Evolutionary conservation across 2,113 vertebrate species (phyloP).

Genomic region (Oxyura jamaicensis): DNA sequence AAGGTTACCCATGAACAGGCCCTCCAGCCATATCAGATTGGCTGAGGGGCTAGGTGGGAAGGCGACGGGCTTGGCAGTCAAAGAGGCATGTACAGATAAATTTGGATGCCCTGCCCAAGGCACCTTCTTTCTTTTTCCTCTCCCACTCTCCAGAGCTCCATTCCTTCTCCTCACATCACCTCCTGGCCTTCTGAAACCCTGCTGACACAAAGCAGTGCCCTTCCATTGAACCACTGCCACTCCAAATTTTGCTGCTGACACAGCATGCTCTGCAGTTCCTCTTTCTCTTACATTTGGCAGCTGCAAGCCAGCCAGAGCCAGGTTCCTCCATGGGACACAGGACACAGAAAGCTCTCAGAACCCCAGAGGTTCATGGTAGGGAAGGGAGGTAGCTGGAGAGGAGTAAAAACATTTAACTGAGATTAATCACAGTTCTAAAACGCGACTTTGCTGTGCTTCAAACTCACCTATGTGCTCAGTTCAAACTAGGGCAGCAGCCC

Average conservation of each 20-base stretch:
- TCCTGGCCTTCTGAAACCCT: neutral
- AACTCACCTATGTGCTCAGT: neutral
- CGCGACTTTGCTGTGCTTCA: neutral
- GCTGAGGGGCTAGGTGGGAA: neutral
- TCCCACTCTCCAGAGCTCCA: neutral
- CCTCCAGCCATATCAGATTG: neutral
- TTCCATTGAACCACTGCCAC: neutral
- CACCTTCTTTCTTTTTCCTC: neutral
- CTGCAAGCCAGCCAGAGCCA: neutral
- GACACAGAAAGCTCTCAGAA: neutral
- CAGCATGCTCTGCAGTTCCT: neutral
- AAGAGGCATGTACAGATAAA: neutral
- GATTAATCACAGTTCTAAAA: neutral
- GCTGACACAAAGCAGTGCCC: neutral
- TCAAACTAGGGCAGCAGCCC: neutral
- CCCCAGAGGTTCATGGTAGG: neutral
- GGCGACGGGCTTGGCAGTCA: neutral
- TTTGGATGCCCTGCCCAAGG: neutral
- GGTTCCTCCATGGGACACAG: neutral
- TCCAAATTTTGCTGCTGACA: neutral
- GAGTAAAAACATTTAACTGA: neutral
- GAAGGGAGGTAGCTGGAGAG: neutral
- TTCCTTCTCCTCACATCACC: neutral
- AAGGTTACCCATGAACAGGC: neutral
- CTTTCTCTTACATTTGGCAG: neutral